Evolutionary conservation across 2,797 vertebrate genomes (phyloP).

Genomic region (Pteronotus mesoamericanus): DNA sequence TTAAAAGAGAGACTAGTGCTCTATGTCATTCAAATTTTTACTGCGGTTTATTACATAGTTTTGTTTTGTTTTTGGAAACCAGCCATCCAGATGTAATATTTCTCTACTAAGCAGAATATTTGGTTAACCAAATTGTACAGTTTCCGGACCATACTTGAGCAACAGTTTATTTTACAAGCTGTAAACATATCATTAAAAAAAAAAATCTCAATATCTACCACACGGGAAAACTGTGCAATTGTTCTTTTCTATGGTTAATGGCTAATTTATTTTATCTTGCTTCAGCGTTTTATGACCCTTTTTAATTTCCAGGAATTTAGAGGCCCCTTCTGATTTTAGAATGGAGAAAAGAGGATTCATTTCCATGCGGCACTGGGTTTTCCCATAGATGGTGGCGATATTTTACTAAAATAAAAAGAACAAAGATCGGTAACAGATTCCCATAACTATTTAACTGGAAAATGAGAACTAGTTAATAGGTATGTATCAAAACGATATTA

Average conservation of each 20-base stretch:
- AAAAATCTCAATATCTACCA: constrained; percentile 23
- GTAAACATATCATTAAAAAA: background rate
- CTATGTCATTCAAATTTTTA: background rate
- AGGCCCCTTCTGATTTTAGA: constrained; percentile 20
- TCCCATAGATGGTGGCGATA: background rate
- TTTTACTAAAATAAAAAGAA: constrained; percentile 14
- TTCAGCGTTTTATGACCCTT: constrained; percentile 57
- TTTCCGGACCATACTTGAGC: background rate
- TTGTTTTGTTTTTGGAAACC: background rate
- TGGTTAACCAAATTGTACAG: constrained; percentile 18
- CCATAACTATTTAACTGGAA: background rate
- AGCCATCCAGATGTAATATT: background rate
- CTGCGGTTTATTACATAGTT: background rate
- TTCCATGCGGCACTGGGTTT: background rate
- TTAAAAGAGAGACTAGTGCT: background rate
- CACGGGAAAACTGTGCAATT: background rate
- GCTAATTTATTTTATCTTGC: constrained; percentile 51
- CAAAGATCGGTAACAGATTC: background rate
- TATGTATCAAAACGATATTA: background rate
- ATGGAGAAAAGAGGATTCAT: constrained; percentile 6
- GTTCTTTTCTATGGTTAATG: constrained; percentile 53
- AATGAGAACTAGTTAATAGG: background rate
- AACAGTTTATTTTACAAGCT: constrained; percentile 26
- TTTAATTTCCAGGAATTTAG: constrained; percentile 60
- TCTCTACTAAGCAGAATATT: constrained; percentile 13